Evolutionary conservation across 2,888 invertebrate species (phyloP).

Genomic region (Norana najaformis): DNA sequence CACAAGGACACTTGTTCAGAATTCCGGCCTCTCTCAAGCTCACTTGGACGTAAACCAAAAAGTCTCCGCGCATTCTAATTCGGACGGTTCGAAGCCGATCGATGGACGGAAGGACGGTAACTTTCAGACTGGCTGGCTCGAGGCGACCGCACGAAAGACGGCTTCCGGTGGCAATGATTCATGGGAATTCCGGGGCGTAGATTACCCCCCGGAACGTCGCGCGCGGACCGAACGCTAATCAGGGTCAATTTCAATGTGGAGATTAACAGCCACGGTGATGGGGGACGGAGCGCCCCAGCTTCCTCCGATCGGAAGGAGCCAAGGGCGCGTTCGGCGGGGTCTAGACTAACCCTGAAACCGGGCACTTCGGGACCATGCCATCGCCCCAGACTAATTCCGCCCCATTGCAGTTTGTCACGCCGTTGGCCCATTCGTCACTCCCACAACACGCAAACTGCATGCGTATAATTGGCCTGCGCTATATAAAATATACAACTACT

Average conservation of each 20-base stretch:
- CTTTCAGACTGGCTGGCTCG: not conserved
- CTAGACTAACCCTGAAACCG: not conserved
- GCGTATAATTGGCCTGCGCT: not conserved
- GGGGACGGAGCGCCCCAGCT: not conserved
- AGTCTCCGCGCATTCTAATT: not conserved
- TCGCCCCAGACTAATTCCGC: not conserved
- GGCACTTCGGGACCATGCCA: not conserved
- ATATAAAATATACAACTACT: too few relatives aligned
- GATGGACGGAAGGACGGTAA: not conserved
- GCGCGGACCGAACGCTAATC: not conserved
- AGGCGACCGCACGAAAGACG: not conserved
- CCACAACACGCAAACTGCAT: not conserved
- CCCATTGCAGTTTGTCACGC: conserved; percentile 5
- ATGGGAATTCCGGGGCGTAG: too few relatives aligned
- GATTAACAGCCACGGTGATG: not conserved
- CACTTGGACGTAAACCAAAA: not conserved
- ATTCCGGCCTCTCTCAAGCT: not conserved
- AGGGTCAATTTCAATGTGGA: not conserved
- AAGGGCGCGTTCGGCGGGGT: not conserved
- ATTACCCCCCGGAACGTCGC: not conserved
- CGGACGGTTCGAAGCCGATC: not conserved
- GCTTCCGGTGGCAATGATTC: not conserved
- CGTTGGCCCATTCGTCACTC: not conserved
- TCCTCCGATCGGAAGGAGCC: not conserved
- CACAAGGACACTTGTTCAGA: not conserved